phyloP scores from a whole-genome alignment of 2,888 invertebrate genomes.

The Limnephilus rhombicus region DNA sequence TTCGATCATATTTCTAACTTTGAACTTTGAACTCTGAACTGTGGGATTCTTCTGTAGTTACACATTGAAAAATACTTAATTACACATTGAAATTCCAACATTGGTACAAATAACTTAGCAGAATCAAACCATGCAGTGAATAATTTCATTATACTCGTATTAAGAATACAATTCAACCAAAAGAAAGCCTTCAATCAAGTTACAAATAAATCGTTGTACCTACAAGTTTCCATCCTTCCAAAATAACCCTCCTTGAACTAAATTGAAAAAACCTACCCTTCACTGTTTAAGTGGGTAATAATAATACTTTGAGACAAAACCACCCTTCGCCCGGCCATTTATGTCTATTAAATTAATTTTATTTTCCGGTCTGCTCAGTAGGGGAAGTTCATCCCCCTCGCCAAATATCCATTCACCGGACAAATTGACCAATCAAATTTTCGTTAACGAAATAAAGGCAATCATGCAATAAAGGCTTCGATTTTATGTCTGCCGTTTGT shows the following conservation, averaged over 20 bases:
- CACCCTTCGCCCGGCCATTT: not conserved
- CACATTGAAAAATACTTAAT: no score
- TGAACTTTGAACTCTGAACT: no score
- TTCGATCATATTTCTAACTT: no score
- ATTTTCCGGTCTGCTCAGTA: slow-evolving; percentile 35
- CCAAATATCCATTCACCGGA: slow-evolving; percentile 28
- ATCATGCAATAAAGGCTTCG: slow-evolving; percentile 40
- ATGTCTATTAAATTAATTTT: slow-evolving; percentile 45
- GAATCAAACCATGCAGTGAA: no score
- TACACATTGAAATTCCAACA: no score
- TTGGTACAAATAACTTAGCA: no score
- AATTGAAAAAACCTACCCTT: not conserved
- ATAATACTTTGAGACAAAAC: slow-evolving; percentile 30
- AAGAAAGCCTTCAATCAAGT: not conserved
- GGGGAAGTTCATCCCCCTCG: not conserved
- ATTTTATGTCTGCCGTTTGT: slow-evolving; percentile 30
- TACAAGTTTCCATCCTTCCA: not conserved
- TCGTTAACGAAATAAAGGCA: slow-evolving; percentile 49
- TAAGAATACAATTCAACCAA: not conserved
- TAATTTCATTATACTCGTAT: no score
- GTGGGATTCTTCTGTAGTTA: no score
- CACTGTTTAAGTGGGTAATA: slow-evolving; percentile 38
- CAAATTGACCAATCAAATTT: slow-evolving; percentile 46
- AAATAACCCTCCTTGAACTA: not conserved
- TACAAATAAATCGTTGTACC: not conserved